These are phyloP conservation scores for Acrobasis repandana DNA, from an alignment of 2,888 invertebrate genomes.

Conservation along the genomic window DNA sequence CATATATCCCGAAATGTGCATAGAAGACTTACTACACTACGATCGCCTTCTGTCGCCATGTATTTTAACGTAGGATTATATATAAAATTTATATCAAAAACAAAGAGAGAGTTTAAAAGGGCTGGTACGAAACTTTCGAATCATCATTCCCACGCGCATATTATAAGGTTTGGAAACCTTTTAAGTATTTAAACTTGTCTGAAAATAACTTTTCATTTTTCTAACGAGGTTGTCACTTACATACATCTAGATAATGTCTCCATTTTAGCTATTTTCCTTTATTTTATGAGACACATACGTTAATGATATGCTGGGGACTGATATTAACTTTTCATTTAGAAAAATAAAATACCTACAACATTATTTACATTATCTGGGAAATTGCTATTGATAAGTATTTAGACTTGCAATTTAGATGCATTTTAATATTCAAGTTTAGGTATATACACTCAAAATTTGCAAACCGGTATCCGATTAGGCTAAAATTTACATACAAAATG, in stretches of 20 bases:
- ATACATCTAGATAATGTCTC: not conserved
- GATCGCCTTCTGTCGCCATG: no score
- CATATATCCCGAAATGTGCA: no score
- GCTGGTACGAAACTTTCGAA: no score
- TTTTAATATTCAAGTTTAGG: no score
- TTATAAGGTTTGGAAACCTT: not conserved
- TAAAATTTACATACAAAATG: no score
- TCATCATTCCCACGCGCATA: not conserved
- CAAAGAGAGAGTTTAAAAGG: no score
- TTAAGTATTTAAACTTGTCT: not conserved
- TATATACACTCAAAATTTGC: no score
- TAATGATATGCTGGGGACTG: not conserved
- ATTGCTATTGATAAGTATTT: not conserved
- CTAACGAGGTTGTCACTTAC: not conserved
- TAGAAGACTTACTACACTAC: no score
- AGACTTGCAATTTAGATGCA: not conserved
- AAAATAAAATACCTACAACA: not conserved
- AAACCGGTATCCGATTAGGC: no score
- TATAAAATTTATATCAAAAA: no score
- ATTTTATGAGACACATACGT: not conserved
- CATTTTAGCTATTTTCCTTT: not conserved
- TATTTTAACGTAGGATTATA: no score
- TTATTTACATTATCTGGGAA: not conserved
- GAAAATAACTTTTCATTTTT: not conserved
- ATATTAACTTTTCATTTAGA: not conserved